Percentiles rank a stretch among this genome's conserved stretches.
Evolutionary conservation across 2,113 vertebrate genomes (phyloP).

Genomic region (Xerus inauris): DNA sequence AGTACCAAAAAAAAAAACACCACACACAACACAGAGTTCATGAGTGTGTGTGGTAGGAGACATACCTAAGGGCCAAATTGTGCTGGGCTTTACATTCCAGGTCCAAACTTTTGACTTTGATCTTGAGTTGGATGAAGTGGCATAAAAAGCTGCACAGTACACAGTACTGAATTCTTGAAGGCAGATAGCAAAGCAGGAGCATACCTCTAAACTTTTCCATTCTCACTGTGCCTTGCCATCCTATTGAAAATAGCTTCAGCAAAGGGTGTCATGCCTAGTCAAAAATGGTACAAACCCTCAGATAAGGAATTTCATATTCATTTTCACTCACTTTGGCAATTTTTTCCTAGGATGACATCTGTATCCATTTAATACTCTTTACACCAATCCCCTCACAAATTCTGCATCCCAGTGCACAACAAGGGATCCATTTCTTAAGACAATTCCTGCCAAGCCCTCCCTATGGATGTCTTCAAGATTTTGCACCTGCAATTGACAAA

Average conservation of each 20-base stretch:
- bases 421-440: constrained; percentile 78
- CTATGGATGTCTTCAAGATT: constrained; percentile 67
- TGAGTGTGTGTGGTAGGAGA: not conserved
- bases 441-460: constrained; percentile 73
- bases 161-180: constrained; percentile 55
- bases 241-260: constrained; percentile 75
- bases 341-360: constrained; percentile 72
- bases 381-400: constrained; percentile 17
- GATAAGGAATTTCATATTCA: constrained; percentile 84
- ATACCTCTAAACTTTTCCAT: constrained; percentile 13
- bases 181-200: constrained; percentile 69
- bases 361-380: constrained; percentile 75
- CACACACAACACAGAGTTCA: not conserved
- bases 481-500: constrained; percentile 80
- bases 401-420: not conserved
- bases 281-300: constrained; percentile 81
- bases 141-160: not conserved
- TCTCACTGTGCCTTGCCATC: constrained; percentile 75
- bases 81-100: not conserved
- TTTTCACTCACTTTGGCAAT: constrained; percentile 75
- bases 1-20: too few species aligned
- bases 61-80: not conserved
- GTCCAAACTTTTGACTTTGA: not conserved
- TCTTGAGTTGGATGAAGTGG: not conserved
- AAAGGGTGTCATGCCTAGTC: constrained; percentile 80